A percentile compares a stretch with the other conserved stretches of the same genome.
These are phyloP conservation scores for Epinotia brunnichana DNA, from an alignment of 2,888 invertebrate species.

Conservation along the genomic window DNA sequence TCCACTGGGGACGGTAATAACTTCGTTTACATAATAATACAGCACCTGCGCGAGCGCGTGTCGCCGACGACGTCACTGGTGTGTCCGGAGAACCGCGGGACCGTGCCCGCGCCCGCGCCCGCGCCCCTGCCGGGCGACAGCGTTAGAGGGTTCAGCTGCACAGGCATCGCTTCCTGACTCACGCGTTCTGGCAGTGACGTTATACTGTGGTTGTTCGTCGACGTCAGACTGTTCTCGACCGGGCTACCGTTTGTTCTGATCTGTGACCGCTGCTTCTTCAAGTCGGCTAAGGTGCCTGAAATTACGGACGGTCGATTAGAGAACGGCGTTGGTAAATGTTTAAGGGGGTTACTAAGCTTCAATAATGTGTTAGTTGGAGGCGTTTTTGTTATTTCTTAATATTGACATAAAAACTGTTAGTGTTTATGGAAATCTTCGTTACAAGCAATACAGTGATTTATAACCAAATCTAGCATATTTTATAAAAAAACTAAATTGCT, in stretches of 20 bases:
- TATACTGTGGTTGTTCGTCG: slow-evolving; percentile 75
- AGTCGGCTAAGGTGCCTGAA: slow-evolving; percentile 92
- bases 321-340: not conserved
- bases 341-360: slow-evolving; percentile 16
- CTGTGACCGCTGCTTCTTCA: slow-evolving; percentile 96
- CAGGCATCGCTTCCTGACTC: slow-evolving; percentile 74
- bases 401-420: slow-evolving; percentile 2
- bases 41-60: slow-evolving; percentile 88
- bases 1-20: slow-evolving; percentile 32
- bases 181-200: slow-evolving; percentile 74
- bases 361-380: slow-evolving; percentile 21
- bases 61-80: slow-evolving; percentile 92
- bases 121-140: slow-evolving; percentile 72
- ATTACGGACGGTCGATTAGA: slow-evolving; percentile 45
- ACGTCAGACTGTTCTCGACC: slow-evolving; percentile 73
- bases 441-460: slow-evolving; percentile 17
- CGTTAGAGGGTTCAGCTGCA: slow-evolving; percentile 72
- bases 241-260: slow-evolving; percentile 87
- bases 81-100: slow-evolving; percentile 87
- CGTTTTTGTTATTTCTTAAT: not conserved
- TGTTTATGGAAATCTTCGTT: not conserved
- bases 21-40: slow-evolving; percentile 86
- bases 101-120: slow-evolving; percentile 70
- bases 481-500: not conserved
- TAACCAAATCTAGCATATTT: slow-evolving; percentile 1